Conservation (phyloP, 2,888 invertebrate species). For the Xestia xanthographa region DNA sequence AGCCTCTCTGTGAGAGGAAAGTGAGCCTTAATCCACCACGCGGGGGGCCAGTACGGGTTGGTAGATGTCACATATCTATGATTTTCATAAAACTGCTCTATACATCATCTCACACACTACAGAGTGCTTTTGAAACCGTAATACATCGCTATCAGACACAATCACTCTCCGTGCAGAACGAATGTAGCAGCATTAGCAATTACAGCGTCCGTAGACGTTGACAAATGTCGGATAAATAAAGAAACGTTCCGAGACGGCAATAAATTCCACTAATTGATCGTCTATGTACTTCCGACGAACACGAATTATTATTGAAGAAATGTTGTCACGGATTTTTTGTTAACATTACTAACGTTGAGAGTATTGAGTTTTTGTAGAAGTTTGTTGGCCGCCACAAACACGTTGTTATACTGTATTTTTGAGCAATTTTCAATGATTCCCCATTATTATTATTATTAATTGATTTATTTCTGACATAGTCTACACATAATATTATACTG, state of each 20-base stretch:
- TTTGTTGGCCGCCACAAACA: neutral
- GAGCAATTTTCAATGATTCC: neutral
- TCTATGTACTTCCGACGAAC: conserved; percentile 40
- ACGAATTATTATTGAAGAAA: conserved; percentile 45
- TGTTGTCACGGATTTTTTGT: conserved; percentile 4
- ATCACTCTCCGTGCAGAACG: conserved; percentile 25
- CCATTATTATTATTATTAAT: neutral
- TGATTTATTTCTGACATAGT: neutral
- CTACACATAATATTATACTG: neutral
- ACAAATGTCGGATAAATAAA: conserved; percentile 74
- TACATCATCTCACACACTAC: neutral
- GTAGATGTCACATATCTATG: neutral
- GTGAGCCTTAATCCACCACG: neutral
- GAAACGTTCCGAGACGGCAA: conserved; percentile 66
- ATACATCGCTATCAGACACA: conserved; percentile 18
- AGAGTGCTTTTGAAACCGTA: neutral
- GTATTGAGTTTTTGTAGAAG: neutral
- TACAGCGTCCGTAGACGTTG: conserved; percentile 66
- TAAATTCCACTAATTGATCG: conserved; percentile 65
- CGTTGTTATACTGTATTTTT: neutral
- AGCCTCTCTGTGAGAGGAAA: neutral
- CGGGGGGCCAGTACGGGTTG: no score
- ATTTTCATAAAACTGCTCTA: neutral
- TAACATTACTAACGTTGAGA: neutral
- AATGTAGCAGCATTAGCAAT: conserved; percentile 59